Evolutionary conservation across 2,113 vertebrate species (phyloP), one percentile per base, ranked within the genome.

Genomic region (Corythornis vintsioides): DNA sequence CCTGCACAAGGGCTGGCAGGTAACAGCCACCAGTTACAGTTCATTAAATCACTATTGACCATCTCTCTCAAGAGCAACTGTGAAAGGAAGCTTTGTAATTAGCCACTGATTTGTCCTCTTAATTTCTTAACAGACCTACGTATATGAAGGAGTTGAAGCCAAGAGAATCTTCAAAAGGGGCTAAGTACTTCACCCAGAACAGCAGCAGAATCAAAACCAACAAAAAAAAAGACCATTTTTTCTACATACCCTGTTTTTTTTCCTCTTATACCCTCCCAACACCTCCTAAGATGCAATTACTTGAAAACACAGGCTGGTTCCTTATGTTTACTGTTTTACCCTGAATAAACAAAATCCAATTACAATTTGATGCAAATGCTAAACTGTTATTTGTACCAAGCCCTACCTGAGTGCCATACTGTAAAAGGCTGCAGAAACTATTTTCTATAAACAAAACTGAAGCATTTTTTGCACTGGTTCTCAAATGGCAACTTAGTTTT

Each of bases 101-200:
- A 79, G 57, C 26, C 31, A 66, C 33, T 73, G 53, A 85, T 70
- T 92, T 79, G 86, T 50, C 64, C 88, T 82, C 52, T 70, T 52
- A 20, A 86, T 87, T 83, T 56, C 70, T 96, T 97, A 92, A 90
- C 97, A 99, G 99, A 98, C 78, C 80, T 99, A 99, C 4, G 5
- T 11, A n/a, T 99, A 99, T 3, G 98, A 99, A 63, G 99, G 99
- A 60, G 98, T 98, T n/a, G 97, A 99, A 31, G 98, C 98, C 64
- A 99, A 98, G 95, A 98, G 99, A 92, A 93, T 98, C 97, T 99
- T 99, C 97, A 99, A 99, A 91, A 98, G 88, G 90, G 74, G 12
- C 47, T 99, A 95, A 97, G 53, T 20, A 9, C 47, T 57, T 64
- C 48, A 53, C 14, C 16, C 24, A 74, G 28, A 85, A 78, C 15